Percentiles rank a stretch among this genome's conserved stretches.
phyloP scores from a whole-genome alignment of 1,140 invertebrate species.

The Camponotus vicinus region DNA sequence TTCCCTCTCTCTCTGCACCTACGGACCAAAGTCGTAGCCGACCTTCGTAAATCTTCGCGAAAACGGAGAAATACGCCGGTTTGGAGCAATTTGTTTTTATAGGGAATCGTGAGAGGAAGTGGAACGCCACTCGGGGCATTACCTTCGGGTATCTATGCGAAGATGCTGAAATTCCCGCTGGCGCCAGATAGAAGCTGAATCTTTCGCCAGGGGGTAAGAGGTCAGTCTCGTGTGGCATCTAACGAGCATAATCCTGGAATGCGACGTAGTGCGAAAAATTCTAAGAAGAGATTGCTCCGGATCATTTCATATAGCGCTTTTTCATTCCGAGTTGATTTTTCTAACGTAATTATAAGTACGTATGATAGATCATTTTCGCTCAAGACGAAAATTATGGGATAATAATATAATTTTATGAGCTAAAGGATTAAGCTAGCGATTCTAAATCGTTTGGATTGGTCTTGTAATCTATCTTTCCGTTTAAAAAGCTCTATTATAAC shows the following conservation, averaged over 20 bases:
- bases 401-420: conserved; percentile 11
- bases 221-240: conserved; percentile 73
- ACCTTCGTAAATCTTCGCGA: conserved; percentile 70
- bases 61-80: conserved; percentile 64
- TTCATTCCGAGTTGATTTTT: not conserved
- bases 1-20: not conserved
- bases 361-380: not conserved
- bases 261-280: conserved; percentile 65
- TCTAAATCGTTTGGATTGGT: not conserved
- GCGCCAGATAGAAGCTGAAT: conserved; percentile 57
- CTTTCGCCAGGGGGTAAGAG: conserved; percentile 62
- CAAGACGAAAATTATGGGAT: not conserved
- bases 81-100: conserved; percentile 74
- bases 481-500: conserved; percentile 22
- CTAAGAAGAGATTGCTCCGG: conserved; percentile 62
- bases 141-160: conserved; percentile 71
- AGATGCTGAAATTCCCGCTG: conserved; percentile 57
- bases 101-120: conserved; percentile 63
- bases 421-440: not conserved
- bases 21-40: not conserved
- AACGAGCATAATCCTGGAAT: conserved; percentile 71
- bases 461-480: conserved; percentile 7
- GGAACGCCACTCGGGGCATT: conserved; percentile 58
- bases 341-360: not conserved
- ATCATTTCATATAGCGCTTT: conserved; percentile 71